These are phyloP conservation scores for Gymnoscopelus braueri DNA, from an alignment of 2,797 vertebrate species.

Conservation along the genomic window DNA sequence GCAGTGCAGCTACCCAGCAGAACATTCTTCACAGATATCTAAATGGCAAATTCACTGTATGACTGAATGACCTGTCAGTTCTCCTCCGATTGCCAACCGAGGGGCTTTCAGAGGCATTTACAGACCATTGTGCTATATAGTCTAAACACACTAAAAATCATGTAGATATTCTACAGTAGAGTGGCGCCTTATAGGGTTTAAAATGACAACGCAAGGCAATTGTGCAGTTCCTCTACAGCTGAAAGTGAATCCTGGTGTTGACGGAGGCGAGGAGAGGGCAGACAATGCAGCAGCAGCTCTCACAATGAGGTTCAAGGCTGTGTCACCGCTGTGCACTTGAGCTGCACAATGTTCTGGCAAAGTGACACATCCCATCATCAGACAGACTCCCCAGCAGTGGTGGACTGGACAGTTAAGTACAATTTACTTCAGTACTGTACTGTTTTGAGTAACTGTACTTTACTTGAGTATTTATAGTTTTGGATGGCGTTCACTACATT, in stretches of 20 bases:
- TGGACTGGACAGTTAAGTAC: not conserved
- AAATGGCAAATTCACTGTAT: not conserved
- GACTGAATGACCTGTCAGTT: slow-evolving; percentile 30
- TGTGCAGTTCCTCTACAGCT: slow-evolving; percentile 40
- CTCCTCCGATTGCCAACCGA: slow-evolving; percentile 30
- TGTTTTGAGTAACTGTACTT: too few relatives aligned
- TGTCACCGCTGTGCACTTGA: slow-evolving; percentile 72
- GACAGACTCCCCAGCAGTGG: slow-evolving; percentile 25
- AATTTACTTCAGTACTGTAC: not conserved
- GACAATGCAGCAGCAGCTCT: slow-evolving; percentile 72
- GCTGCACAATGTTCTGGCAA: slow-evolving; percentile 77
- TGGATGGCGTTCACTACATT: too few relatives aligned
- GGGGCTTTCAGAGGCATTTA: not conserved
- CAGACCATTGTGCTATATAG: too few relatives aligned
- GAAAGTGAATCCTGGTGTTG: slow-evolving; percentile 72
- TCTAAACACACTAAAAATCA: too few relatives aligned
- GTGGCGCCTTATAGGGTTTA: slow-evolving; percentile 19
- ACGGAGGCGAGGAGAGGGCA: slow-evolving; percentile 58
- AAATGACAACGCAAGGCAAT: slow-evolving; percentile 46
- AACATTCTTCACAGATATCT: not conserved
- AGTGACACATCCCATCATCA: slow-evolving; percentile 60
- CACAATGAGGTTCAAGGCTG: slow-evolving; percentile 82
- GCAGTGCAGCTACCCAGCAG: not conserved
- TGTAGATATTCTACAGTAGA: slow-evolving; percentile 1
- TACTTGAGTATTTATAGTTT: too few relatives aligned